These are phyloP conservation scores for Cactoblastis cactorum DNA, from an alignment of 2,888 invertebrate species.

Conservation along the genomic window DNA sequence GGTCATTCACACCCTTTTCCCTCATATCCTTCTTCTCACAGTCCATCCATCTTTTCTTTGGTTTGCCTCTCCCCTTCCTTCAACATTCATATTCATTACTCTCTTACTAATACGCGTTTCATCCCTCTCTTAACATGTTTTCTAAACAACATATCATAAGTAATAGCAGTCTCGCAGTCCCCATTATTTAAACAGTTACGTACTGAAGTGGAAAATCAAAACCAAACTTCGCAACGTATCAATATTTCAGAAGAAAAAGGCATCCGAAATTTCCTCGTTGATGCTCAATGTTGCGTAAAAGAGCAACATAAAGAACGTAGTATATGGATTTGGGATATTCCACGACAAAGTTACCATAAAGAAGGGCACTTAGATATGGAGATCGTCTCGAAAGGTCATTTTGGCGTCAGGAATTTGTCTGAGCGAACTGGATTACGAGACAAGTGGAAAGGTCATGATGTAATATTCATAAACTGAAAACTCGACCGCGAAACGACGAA, in stretches of 20 bases:
- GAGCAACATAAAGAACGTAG: slow-evolving; percentile 7
- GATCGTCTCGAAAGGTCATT: slow-evolving; percentile 12
- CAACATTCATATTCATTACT: too few relatives aligned
- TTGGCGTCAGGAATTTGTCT: slow-evolving; percentile 10
- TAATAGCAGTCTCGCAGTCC: background rate
- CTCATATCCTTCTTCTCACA: too few relatives aligned
- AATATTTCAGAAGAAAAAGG: slow-evolving; percentile 6
- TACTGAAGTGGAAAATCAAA: slow-evolving; percentile 3
- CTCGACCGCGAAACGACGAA: slow-evolving; percentile 6
- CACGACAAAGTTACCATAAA: slow-evolving; percentile 5
- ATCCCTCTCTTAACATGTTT: too few relatives aligned
- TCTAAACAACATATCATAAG: background rate
- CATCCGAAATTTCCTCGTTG: background rate
- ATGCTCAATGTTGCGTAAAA: slow-evolving; percentile 10
- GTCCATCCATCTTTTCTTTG: too few relatives aligned
- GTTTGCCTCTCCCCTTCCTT: too few relatives aligned
- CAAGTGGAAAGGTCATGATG: slow-evolving; percentile 14
- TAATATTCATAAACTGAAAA: slow-evolving; percentile 15
- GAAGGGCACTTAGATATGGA: slow-evolving; percentile 10
- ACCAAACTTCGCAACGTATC: background rate
- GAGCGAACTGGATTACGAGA: slow-evolving; percentile 7
- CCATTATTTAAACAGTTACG: background rate
- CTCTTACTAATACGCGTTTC: background rate
- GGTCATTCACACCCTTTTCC: too few relatives aligned
- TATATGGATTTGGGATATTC: slow-evolving; percentile 9